A percentile compares a stretch with the other conserved stretches of the same genome.
Evolutionary conservation across 53 echinoderm and acorn worm species (phyloP).

Genomic region (Pentamera pediparva): DNA sequence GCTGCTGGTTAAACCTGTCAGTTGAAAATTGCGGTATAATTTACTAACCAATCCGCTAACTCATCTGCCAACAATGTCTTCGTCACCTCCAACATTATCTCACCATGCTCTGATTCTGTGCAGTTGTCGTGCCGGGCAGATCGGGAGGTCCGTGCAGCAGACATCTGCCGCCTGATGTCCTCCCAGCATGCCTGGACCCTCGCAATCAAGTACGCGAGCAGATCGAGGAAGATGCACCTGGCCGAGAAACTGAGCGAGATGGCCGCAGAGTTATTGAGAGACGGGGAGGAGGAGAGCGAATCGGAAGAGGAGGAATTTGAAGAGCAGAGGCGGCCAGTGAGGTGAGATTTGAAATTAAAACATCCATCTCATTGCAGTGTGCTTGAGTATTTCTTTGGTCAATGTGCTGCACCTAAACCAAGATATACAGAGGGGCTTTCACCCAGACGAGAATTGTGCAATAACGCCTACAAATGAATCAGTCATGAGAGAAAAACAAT

Average conservation of each 20-base stretch:
- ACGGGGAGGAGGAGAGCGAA: constrained; percentile 50
- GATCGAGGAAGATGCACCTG: constrained; percentile 68
- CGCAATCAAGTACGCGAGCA: constrained; percentile 92
- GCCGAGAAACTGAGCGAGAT: constrained; percentile 77
- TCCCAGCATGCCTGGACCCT: constrained; percentile 73
- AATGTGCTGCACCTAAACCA: too few relatives aligned
- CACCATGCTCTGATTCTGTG: neutral
- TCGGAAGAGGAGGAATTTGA: constrained; percentile 51
- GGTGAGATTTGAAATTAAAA: too few relatives aligned
- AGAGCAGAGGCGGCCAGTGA: neutral
- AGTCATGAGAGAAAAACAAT: neutral
- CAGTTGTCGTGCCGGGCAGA: constrained; percentile 92
- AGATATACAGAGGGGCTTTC: too few relatives aligned
- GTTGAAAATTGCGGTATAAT: neutral
- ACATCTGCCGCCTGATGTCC: constrained; percentile 74
- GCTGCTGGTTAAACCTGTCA: too few relatives aligned
- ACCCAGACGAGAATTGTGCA: too few relatives aligned
- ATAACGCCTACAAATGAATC: too few relatives aligned
- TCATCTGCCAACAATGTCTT: neutral
- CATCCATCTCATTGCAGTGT: too few relatives aligned
- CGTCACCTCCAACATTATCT: neutral
- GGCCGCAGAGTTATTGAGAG: constrained; percentile 68
- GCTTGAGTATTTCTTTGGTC: too few relatives aligned
- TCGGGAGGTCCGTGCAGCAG: constrained; percentile 69
- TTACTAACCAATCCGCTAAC: neutral